A percentile compares a stretch with the other conserved stretches of the same genome.
Conservation (phyloP, 2,113 vertebrate species). For the Polyodon spathula region DNA sequence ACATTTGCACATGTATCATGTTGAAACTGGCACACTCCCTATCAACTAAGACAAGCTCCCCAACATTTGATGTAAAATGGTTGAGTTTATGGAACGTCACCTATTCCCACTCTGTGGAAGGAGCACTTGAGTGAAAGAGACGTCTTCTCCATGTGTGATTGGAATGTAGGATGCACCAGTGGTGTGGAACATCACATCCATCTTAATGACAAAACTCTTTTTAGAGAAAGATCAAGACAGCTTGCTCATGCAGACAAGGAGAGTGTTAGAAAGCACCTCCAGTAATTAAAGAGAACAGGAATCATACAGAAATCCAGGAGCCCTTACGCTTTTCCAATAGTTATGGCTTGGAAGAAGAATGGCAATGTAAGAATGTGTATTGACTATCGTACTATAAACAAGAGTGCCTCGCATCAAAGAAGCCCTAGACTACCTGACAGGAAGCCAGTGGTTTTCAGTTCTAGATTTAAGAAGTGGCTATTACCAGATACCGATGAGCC, state of each 20-base stretch:
- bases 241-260: neutral
- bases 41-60: too few relatives aligned
- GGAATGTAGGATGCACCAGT: conserved; percentile 4
- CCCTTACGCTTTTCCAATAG: conserved; percentile 18
- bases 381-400: conserved; percentile 12
- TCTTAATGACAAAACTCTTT: neutral
- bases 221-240: neutral
- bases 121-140: too few relatives aligned
- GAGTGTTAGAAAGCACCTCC: conserved; percentile 2
- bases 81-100: too few relatives aligned
- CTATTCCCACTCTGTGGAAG: too few relatives aligned
- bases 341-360: conserved; percentile 17
- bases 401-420: neutral
- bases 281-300: neutral
- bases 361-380: conserved; percentile 11
- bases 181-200: neutral
- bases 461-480: conserved; percentile 9
- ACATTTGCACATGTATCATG: too few relatives aligned
- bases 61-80: too few relatives aligned
- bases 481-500: conserved; percentile 4
- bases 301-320: conserved; percentile 11
- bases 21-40: too few relatives aligned
- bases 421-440: neutral
- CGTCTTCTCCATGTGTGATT: conserved; percentile 3
- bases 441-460: conserved; percentile 10